Evolutionary conservation across 2,113 vertebrate species (phyloP), one percentile per base, ranked within the genome.

Genomic region (Plecturocebus donacophilus): DNA sequence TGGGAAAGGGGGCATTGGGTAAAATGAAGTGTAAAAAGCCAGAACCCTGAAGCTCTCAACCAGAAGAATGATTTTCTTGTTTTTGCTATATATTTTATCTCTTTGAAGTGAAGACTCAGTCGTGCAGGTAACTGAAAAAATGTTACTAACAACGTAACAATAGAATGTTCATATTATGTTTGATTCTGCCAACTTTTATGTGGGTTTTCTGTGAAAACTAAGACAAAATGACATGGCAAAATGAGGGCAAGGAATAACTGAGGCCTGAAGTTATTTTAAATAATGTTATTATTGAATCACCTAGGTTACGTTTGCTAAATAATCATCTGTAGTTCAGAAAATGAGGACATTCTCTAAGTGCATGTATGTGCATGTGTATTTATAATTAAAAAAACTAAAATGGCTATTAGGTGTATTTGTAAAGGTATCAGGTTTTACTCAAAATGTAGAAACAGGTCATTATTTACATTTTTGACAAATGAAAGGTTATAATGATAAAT

Each of bases 371-470:
- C 45, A 2, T 45, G 20, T 45, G 17, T 42, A 52, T 71, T 71
- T 66, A 98, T 96, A 98, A 97, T 97, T 45, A 45, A 77, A 98
- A 98, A 97, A 90, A 98, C 95, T 96, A 97, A 97, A 97, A 95
- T 91, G 64, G 71, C 92, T 90, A 98, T 98, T 98, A 98, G 97
- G 79, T 83, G 90, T 90, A 96, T 96, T 98, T 98, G 91, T 97
- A 94, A 91, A 97, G 81, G 64, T 97, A 98, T 98, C 94, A 97
- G 73, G 80, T 95, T 97, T 96, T 97, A 97, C 97, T 98, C 88
- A 98, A 98, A 90, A 94, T 96, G 54, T 91, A 97, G 94, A 97
- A 97, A 38, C 30, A 95, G 96, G 77, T 96, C 96, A 98, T 94
- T 64, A 97, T 97, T 98, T 86, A 92, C 91, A 56, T 96, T 96